Percentiles rank a stretch among this genome's conserved stretches.
Evolutionary conservation across 2,888 invertebrate genomes (phyloP).

Genomic region (Meloe dianella): DNA sequence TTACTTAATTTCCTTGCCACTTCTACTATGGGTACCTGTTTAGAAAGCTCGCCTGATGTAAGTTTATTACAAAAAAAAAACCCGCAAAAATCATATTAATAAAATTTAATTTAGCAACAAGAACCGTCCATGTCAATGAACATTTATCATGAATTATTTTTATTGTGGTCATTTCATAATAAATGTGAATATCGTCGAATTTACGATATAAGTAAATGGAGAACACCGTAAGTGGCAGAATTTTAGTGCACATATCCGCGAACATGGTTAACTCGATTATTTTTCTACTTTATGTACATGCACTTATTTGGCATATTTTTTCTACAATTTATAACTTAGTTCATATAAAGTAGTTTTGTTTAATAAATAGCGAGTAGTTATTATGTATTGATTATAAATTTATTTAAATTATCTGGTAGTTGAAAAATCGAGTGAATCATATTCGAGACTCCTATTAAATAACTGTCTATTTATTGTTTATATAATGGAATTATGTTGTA

Average conservation of each 20-base stretch:
- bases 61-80: slow-evolving; percentile 41
- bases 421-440: no score
- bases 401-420: no score
- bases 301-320: no score
- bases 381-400: no score
- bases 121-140: slow-evolving; percentile 52
- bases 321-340: no score
- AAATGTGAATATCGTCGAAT: slow-evolving; percentile 40
- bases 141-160: slow-evolving; percentile 53
- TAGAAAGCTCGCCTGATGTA: slow-evolving; percentile 65
- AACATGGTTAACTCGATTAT: neutral
- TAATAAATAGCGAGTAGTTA: no score
- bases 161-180: slow-evolving; percentile 51
- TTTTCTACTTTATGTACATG: no score
- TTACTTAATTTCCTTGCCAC: slow-evolving; percentile 76
- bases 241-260: no score
- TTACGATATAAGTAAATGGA: slow-evolving; percentile 45
- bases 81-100: neutral
- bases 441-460: no score
- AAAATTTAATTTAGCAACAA: slow-evolving; percentile 41
- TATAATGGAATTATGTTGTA: no score
- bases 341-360: no score
- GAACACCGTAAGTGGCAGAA: slow-evolving; percentile 42
- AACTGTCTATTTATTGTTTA: no score
- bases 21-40: slow-evolving; percentile 76